Base-by-base conservation (phyloP, 2,113 vertebrate genomes). In the Oenanthe melanoleuca region DNA sequence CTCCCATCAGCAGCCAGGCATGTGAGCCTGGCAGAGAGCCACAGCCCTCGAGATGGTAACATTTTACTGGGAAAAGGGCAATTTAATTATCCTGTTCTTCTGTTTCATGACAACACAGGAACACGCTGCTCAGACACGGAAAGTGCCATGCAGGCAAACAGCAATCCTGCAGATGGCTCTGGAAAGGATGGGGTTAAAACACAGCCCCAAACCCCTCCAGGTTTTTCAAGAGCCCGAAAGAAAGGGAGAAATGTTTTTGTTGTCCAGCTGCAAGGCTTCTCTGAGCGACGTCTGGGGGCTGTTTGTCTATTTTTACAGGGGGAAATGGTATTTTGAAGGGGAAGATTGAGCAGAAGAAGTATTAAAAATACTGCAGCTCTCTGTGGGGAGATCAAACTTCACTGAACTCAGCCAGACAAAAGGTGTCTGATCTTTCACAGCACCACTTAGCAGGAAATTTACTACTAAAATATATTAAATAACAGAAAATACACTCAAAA, bases 21-120 rank as follows among this genome's bases (percentile, higher is more conserved):
- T 44, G 80, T 66, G 88, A 0, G 11, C 26, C 80, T 93, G 85
- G 95, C 93, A 74, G 8, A 0, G 1, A 89, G 93, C 94, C 83
- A 84, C 80, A 6, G 65, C 83, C 90, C 18, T 28, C 0, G 56
- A 83, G 69, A 66, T 31, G 2, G 60, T 6, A 59, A 57, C 74
- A 14, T 95, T 96, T 90, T 60, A 66, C 88, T 88, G 89, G 94
- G 95, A 94, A 97, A 97, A 95, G 88, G 94, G 95, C 92, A 93
- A 96, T 94, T 95, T 81, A 81, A 97, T 95, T 93, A 97, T 94
- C 88, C 83, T 4, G 19, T 21, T 89, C 90, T 92, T 87, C 80
- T 86, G 88, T 60, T 96, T 93, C 61, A 7, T 59, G 95, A 95
- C 94, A 93, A 90, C 72, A 47, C 57, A 8, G 85, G 88, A 80